A percentile compares a stretch with the other conserved stretches of the same genome.
Conservation (phyloP, 2,113 vertebrate species). For the Bubalus kerabau region DNA sequence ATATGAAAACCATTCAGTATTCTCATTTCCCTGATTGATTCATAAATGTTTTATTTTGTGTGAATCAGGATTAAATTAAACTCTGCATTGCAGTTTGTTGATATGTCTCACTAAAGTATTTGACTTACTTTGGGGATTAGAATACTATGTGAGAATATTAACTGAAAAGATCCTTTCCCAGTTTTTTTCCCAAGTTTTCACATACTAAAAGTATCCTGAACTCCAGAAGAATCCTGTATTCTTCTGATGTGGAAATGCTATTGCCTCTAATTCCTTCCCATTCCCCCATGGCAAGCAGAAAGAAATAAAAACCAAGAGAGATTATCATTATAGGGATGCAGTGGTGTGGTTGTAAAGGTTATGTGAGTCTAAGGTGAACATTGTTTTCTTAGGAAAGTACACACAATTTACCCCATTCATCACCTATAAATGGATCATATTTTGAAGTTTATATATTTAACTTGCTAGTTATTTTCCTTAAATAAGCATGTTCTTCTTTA, state of each 20-base stretch:
- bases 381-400: neutral
- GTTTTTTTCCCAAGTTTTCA: neutral
- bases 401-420: neutral
- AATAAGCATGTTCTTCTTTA: neutral
- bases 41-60: slow-evolving; percentile 2
- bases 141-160: neutral
- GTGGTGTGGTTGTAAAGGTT: neutral
- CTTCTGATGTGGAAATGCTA: neutral
- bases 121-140: neutral
- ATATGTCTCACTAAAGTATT: neutral
- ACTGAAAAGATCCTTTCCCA: neutral
- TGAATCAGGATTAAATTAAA: slow-evolving; percentile 7
- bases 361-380: neutral
- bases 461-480: neutral
- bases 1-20: neutral
- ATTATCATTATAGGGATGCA: neutral
- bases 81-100: neutral
- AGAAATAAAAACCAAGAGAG: neutral
- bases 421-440: neutral
- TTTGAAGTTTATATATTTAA: slow-evolving; percentile 31
- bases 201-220: neutral
- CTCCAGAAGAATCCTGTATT: neutral
- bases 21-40: neutral
- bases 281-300: neutral
- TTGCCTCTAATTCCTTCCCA: neutral